A percentile compares a stretch with the other conserved stretches of the same genome.
Conservation (phyloP, 1,140 invertebrate genomes). For the Melitaea cinxia region DNA sequence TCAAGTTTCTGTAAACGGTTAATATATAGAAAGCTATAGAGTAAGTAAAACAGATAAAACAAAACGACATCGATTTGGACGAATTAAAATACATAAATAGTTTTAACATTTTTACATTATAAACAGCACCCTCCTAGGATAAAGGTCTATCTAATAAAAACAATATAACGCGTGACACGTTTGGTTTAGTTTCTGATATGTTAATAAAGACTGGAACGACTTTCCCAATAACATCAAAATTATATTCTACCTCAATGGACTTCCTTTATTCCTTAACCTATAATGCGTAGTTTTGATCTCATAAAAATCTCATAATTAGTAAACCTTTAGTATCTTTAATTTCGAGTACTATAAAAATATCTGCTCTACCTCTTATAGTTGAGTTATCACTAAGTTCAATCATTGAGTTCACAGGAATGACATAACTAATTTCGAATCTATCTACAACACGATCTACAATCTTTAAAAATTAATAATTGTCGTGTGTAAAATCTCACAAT, state of each 20-base stretch:
- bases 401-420: too few relatives aligned
- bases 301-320: too few relatives aligned
- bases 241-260: conserved; percentile 22
- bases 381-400: too few relatives aligned
- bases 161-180: neutral
- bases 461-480: too few relatives aligned
- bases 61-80: conserved; percentile 9
- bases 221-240: conserved; percentile 11
- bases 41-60: neutral
- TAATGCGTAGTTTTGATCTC: neutral
- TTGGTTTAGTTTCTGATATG: neutral
- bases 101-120: conserved; percentile 3
- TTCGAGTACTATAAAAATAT: too few relatives aligned
- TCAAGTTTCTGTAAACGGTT: neutral
- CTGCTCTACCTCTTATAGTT: too few relatives aligned
- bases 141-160: neutral
- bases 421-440: too few relatives aligned
- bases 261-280: conserved; percentile 7
- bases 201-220: conserved; percentile 6
- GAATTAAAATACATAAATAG: conserved; percentile 13
- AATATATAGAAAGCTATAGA: neutral
- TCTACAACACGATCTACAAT: too few relatives aligned
- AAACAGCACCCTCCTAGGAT: conserved; percentile 4
- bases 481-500: too few relatives aligned
- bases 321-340: too few relatives aligned